Evolutionary conservation across 53 echinoderm and acorn worm species (phyloP).

Genomic region (Paelopatides confundens): DNA sequence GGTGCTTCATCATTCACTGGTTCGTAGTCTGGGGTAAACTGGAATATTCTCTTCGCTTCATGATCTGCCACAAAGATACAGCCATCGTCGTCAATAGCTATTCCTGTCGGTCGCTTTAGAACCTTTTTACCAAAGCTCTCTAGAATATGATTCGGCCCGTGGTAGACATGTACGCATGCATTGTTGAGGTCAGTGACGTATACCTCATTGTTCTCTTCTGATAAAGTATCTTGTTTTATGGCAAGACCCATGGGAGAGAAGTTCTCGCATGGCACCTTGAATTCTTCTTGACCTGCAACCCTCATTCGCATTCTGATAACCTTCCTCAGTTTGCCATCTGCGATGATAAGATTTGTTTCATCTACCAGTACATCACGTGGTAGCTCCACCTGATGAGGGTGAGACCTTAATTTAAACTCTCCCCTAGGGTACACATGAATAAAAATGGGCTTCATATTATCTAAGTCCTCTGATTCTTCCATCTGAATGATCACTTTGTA

Average conservation of each 20-base stretch:
- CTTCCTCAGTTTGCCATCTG: neutral
- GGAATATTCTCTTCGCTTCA: conserved; percentile 24
- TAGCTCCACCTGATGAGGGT: neutral
- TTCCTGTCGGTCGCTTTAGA: conserved; percentile 21
- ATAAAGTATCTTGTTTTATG: neutral
- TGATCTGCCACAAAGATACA: conserved; percentile 17
- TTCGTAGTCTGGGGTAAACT: neutral
- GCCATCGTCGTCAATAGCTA: conserved; percentile 36
- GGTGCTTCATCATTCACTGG: neutral
- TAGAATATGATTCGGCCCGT: neutral
- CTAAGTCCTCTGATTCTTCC: neutral
- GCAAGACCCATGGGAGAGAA: conserved; percentile 26
- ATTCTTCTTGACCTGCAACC: neutral
- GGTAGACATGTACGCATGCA: conserved; percentile 35
- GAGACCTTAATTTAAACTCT: neutral
- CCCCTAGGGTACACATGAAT: neutral
- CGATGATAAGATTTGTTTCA: neutral
- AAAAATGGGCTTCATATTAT: neutral
- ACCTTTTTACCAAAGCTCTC: conserved; percentile 8
- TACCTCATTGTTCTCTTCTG: conserved; percentile 26
- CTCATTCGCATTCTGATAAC: neutral
- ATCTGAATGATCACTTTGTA: neutral
- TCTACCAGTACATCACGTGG: conserved; percentile 6
- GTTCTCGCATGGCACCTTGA: neutral
- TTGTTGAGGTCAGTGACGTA: conserved; percentile 38